These are phyloP conservation scores for Cydia splendana DNA, from an alignment of 1,140 invertebrate genomes.

Conservation along the genomic window DNA sequence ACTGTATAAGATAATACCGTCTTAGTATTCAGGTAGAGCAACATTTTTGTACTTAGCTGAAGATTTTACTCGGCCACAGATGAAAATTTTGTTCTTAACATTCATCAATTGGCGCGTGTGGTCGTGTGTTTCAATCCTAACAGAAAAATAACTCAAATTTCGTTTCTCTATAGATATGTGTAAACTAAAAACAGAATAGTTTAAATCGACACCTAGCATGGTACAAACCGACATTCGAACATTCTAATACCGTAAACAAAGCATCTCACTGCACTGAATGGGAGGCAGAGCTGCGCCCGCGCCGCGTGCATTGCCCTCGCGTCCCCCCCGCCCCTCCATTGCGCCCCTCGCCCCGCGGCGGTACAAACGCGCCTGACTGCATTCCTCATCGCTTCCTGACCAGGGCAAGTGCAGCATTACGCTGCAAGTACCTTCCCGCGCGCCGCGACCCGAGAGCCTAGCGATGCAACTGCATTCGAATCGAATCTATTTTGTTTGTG, in stretches of 20 bases:
- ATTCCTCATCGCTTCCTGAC: slow-evolving; percentile 78
- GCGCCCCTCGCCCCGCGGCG: slow-evolving; percentile 47
- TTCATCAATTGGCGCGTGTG: too few species aligned
- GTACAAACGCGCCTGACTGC: slow-evolving; percentile 73
- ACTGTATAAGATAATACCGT: too few species aligned
- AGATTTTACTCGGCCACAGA: too few species aligned
- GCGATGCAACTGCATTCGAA: slow-evolving; percentile 35
- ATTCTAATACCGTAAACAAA: slow-evolving; percentile 65
- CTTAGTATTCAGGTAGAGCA: too few species aligned
- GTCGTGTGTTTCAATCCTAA: too few species aligned
- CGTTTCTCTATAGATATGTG: not conserved
- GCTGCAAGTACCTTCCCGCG: slow-evolving; percentile 54
- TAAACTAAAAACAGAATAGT: not conserved
- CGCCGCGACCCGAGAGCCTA: slow-evolving; percentile 49
- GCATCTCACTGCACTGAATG: slow-evolving; percentile 67
- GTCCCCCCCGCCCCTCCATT: slow-evolving; percentile 43
- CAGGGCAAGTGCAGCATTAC: slow-evolving; percentile 77
- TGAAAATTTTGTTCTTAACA: too few species aligned
- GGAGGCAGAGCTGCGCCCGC: slow-evolving; percentile 68
- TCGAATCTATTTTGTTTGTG: slow-evolving; percentile 5
- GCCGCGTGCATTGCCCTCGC: slow-evolving; percentile 72
- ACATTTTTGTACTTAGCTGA: too few species aligned
- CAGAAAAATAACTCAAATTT: too few species aligned
- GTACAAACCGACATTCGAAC: slow-evolving; percentile 37
- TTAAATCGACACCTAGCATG: not conserved